A percentile compares a stretch with the other conserved stretches of the same genome.
Evolutionary conservation across 2,113 vertebrate species (phyloP).

Genomic region (Scortum barcoo): DNA sequence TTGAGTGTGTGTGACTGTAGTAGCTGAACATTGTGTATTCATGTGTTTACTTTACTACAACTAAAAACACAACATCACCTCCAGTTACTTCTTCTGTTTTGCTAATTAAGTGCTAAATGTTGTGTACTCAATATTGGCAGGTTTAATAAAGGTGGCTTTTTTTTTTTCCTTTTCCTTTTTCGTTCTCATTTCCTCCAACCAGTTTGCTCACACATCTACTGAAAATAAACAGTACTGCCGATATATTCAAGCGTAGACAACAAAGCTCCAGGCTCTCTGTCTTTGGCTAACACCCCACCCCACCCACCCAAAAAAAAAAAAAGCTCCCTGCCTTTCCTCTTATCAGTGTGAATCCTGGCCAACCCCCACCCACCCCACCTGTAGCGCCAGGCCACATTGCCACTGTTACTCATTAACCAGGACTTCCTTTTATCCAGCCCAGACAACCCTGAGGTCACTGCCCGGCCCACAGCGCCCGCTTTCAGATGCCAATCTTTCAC

Average conservation of each 20-base stretch:
- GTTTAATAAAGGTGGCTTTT: background rate
- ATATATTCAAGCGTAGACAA: constrained; percentile 5
- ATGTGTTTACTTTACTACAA: background rate
- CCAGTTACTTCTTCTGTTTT: background rate
- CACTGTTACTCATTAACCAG: constrained; percentile 80
- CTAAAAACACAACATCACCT: background rate
- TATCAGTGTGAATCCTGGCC: constrained; percentile 70
- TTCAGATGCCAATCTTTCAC: constrained; percentile 39
- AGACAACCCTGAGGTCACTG: constrained; percentile 82
- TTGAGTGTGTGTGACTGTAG: background rate
- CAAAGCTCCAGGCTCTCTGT: constrained; percentile 21
- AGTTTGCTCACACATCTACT: background rate
- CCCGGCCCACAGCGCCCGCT: constrained; percentile 55
- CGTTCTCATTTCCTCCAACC: background rate
- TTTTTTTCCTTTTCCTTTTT: background rate
- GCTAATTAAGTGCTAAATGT: background rate
- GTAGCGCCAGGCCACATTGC: constrained; percentile 74
- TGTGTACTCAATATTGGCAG: background rate
- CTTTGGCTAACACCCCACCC: constrained; percentile 29
- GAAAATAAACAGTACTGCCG: background rate
- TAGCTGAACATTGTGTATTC: background rate
- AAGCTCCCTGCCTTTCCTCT: constrained; percentile 50
- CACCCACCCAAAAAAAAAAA: constrained; percentile 52
- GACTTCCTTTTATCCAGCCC: constrained; percentile 82
- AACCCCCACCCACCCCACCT: constrained; percentile 75